A percentile compares a stretch with the other conserved stretches of the same genome.
Evolutionary conservation across 2,797 vertebrate species (phyloP).

Genomic region (Myripristis jacobus): DNA sequence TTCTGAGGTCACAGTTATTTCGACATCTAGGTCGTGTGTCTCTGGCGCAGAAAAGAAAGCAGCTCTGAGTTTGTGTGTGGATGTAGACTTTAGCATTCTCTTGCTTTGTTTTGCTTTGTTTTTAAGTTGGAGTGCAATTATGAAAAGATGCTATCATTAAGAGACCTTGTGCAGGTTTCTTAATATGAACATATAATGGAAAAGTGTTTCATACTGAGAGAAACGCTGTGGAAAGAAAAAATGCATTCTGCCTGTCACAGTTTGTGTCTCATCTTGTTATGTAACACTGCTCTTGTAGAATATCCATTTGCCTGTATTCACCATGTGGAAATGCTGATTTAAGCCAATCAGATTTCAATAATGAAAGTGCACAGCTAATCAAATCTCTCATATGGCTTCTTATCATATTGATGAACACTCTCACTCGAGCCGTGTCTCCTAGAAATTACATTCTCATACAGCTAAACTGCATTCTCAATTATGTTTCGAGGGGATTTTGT

Average conservation of each 20-base stretch:
- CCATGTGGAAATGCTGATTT: neutral
- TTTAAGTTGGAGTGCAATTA: constrained; percentile 3
- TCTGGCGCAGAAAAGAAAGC: neutral
- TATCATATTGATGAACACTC: too few species aligned
- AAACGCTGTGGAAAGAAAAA: neutral
- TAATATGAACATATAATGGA: neutral
- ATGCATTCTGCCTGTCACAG: neutral
- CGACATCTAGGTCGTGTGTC: neutral
- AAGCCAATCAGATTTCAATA: neutral
- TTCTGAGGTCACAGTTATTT: constrained; percentile 1
- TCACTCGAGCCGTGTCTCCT: too few species aligned
- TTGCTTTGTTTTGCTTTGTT: neutral
- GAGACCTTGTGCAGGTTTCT: neutral
- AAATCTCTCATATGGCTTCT: too few species aligned
- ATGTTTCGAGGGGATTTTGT: too few species aligned
- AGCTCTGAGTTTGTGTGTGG: neutral
- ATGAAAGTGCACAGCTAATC: too few species aligned
- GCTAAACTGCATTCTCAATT: too few species aligned
- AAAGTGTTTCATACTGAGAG: constrained; percentile 1
- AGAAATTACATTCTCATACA: too few species aligned
- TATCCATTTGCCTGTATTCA: neutral
- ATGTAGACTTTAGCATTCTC: neutral
- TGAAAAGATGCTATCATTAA: too few species aligned
- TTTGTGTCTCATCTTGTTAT: neutral
- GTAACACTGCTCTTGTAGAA: neutral